Evolutionary conservation across 2,888 invertebrate genomes (phyloP), one percentile per base, ranked within the genome.

Genomic region (Zootermopsis nevadensis): DNA sequence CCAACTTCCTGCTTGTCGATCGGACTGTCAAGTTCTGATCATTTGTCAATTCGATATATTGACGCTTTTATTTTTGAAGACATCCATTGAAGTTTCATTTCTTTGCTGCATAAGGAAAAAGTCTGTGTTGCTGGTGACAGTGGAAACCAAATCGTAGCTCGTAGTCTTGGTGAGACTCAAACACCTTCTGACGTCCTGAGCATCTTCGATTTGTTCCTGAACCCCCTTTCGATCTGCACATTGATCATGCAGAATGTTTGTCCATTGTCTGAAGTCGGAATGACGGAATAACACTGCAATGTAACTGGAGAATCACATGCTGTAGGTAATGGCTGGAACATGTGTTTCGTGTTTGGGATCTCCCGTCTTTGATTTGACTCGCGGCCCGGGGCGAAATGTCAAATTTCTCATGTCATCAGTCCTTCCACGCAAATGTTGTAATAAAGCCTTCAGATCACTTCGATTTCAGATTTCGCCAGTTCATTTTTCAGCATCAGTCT

Each of bases 1-100:
- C 69, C 69, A 69, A 22, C 69, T 33, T 69, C 69, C 33, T 69
- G 33, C 69, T 69, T 69, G 69, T 69, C 69, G 69, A 33, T 31
- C 69, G 33, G 31, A 31, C 10, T 60, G 60, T 60, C 60, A 27
- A 3, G 27, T 60, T 31, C 19, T 22, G 31, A 69, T 69, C 69
- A 69, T 69, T 69, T 69, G 15, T 69, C 69, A 69, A 31, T 69
- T 69, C 66, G 60, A 27, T 60, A 60, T 27, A 60, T n/a, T 27
- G 27, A 7, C n/a, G 27, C 60, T 60, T 60, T n/a, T 60, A 27
- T n/a, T 60, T 60, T 60, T 60, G 60, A 27, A 27, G 60, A 60
- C 60, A 4, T 19, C 60, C n/a, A 60, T 60, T 27, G n/a, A 60
- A 60, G 27, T 27, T 27, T 12, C 8, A 2, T 60, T 60, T 27